Evolutionary conservation across 2,113 vertebrate species (phyloP).

Genomic region (Neogobius melanostomus): DNA sequence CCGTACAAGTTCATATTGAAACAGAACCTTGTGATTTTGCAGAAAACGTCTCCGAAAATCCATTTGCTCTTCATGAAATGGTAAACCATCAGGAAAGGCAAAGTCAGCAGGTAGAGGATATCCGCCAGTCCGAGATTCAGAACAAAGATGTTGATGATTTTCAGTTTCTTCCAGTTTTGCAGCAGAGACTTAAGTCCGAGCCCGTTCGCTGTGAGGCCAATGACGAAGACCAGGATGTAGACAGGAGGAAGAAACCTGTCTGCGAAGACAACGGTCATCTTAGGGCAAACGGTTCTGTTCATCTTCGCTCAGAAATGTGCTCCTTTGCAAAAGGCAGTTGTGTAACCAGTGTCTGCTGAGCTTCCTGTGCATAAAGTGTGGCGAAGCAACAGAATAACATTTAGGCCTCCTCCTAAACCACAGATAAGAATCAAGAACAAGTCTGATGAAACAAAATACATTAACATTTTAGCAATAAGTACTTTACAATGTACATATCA

Average conservation of each 20-base stretch:
- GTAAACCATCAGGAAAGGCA: constrained; percentile 81
- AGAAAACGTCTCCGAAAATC: constrained; percentile 78
- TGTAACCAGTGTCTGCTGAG: too few relatives aligned
- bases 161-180: constrained; percentile 48
- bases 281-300: too few relatives aligned
- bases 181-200: constrained; percentile 63
- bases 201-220: constrained; percentile 76
- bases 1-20: constrained; percentile 85
- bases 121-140: constrained; percentile 79
- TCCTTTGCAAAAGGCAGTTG: too few relatives aligned
- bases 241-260: constrained; percentile 70
- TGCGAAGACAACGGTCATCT: too few relatives aligned
- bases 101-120: constrained; percentile 78
- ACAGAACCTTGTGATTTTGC: constrained; percentile 74
- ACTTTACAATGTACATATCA: too few relatives aligned
- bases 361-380: too few relatives aligned
- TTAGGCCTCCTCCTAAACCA: too few relatives aligned
- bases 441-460: too few relatives aligned
- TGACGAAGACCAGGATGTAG: constrained; percentile 72
- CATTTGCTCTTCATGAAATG: constrained; percentile 60
- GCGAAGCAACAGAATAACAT: too few relatives aligned
- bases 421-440: too few relatives aligned
- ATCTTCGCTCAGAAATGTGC: too few relatives aligned
- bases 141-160: constrained; percentile 70
- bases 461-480: too few relatives aligned